Percentiles rank a stretch among this genome's conserved stretches.
These are phyloP conservation scores for Leptonema lineaticorne DNA, from an alignment of 1,140 invertebrate species.

Conservation along the genomic window DNA sequence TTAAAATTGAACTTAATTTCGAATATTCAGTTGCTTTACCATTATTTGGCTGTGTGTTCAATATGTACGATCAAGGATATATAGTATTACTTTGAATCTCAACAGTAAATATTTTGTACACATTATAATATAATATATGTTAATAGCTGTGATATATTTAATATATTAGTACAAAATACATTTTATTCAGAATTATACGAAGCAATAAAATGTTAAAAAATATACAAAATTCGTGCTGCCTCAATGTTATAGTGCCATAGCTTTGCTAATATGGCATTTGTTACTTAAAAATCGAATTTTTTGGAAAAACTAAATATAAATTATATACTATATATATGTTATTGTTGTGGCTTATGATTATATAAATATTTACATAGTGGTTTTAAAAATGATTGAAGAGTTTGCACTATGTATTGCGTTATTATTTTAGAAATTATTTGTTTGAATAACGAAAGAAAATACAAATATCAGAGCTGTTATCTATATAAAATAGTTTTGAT, in stretches of 20 bases:
- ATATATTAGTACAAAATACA: slow-evolving; percentile 7
- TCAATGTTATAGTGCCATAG: slow-evolving; percentile 14
- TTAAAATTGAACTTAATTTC: too few relatives aligned
- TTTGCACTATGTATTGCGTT: too few relatives aligned
- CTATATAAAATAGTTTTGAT: too few relatives aligned
- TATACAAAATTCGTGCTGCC: background rate
- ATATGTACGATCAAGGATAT: background rate
- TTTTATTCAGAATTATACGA: background rate
- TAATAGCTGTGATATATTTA: slow-evolving; percentile 6
- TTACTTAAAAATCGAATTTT: slow-evolving; percentile 4
- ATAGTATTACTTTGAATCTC: background rate
- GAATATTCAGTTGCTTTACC: background rate
- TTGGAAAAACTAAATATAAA: background rate
- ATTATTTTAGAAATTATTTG: too few relatives aligned
- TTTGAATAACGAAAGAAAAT: too few relatives aligned
- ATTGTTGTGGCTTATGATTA: background rate
- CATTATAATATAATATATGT: too few relatives aligned
- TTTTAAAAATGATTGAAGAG: too few relatives aligned
- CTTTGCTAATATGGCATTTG: slow-evolving; percentile 9
- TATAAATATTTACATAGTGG: background rate
- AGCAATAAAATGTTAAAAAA: slow-evolving; percentile 3
- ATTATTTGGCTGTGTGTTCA: background rate
- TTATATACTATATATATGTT: background rate
- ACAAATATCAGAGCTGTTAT: too few relatives aligned
- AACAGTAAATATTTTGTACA: too few relatives aligned